Evolutionary conservation across 1,140 invertebrate genomes (phyloP), one percentile per base, ranked within the genome.

Genomic region (Melipona quadrifasciata): DNA sequence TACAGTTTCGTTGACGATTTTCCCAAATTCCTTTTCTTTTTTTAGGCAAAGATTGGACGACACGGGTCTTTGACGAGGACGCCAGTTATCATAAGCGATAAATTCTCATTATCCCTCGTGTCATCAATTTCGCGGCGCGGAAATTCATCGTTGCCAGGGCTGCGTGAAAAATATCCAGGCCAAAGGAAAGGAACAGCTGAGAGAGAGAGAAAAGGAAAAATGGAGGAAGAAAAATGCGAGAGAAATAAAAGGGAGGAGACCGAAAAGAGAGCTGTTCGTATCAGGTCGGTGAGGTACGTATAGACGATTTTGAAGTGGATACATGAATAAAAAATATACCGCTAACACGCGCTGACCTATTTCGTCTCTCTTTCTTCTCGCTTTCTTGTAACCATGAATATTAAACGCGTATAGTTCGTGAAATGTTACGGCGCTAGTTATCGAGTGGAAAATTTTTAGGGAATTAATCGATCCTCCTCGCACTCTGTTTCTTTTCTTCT

Each of bases 301-400:
- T 75, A 75, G 71, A 27, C 27, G n/a, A 75, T 51, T 75, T 75
- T 75, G 27, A 74, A 82, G 58, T 75, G 80, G 58, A 21, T 67
- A 53, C 58, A 75, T 75, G 80, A 82, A 82, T 82, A 82, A 82
- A 75, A 82, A 82, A 74, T 82, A 53, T 75, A 31, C 47, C 58
- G 27, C 17, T 51, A 65, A 65, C 70, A 67, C 71, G 58, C 51
- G 71, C 10, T 71, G 71, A 82, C 71, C 80, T 82, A 82, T 82
- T 75, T 82, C 67, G 19, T 8, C 19, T 79, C 39, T 31, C 11
- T 51, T 39, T 17, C 39, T 16, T 64, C 34, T 77, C 16, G 2
- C 39, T 51, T 39, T 39, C 58, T 77, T 16, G n/a, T 57, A 55
- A 31, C 21, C 27, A 74, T 81, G 39, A 74, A 81, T 81, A 81